Evolutionary conservation across 2,113 vertebrate genomes (phyloP), one percentile per base, ranked within the genome.

Genomic region (Antennarius striatus): DNA sequence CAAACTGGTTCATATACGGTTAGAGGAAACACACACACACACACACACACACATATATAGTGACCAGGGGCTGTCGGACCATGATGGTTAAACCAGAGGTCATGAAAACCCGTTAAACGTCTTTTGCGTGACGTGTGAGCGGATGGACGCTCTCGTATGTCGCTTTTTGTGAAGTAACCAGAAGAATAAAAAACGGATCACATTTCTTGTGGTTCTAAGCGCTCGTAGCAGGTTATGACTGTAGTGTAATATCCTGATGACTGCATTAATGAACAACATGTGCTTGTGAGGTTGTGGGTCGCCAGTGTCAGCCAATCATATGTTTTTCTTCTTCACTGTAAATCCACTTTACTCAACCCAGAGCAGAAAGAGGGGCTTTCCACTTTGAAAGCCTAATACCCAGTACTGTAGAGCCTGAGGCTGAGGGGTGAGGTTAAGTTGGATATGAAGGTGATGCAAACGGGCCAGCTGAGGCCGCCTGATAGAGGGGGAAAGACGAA

Each of bases 71-170:
- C 73, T 80, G 74, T 76, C 49, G 72, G 54, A 42, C 69, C 42
- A 29, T 68, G 58, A 75, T 75, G 22, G 75, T 32, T 50, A 75
- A 46, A 63, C 28, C 80, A 83, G 83, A 70, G 40, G 66, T 71
- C 66, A 46, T 71, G 78, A 77, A 60, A 75, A 72, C 50, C 14
- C 66, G 74, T 71, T 71, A 85, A 81, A 85, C 79, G 43, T 65
- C 59, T 79, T 71, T 56, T 62, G 60, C 52, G 74, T 72, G 60
- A 74, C 30, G 74, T 61, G 56, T 32, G 48, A 17, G 52, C 54
- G 46, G 1, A 36, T 22, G 36, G 47, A 61, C 39, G 55, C 59
- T 28, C 47, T n/a, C 63, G 54, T 43, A n/a, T 69, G 7, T 74
- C 42, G 48, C 9, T 17, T 40, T 68, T 36, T 39, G 15, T 15